Evolutionary conservation across 2,113 vertebrate species (phyloP), one percentile per base, ranked within the genome.

Genomic region (Aldabrachelys gigantea): DNA sequence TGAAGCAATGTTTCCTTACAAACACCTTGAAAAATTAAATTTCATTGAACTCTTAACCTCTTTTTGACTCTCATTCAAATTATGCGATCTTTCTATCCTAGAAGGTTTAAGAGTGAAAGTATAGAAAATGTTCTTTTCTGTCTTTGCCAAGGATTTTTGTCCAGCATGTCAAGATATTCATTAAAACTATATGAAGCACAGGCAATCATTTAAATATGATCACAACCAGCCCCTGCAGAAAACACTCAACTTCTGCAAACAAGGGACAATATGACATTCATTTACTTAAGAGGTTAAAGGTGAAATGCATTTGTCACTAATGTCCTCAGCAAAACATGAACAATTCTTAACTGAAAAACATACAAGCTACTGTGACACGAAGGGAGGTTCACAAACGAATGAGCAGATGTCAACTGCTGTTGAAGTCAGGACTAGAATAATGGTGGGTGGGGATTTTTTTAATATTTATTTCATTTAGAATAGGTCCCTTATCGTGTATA

Each of bases 401-500:
- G 82, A 97, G 78, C 94, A 62, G 69, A 41, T 95, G 80, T 89
- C 91, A 88, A 49, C 16, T 81, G 93, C 84, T 89, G 54, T 89
- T 80, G 22, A 95, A 69, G 72, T 86, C 52, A 78, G 65, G 8
- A 65, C 19, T 50, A 16, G 27, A 91, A 49, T 54, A 75, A 53
- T 19, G 22, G 65, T 35, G 69, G 14, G 80, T 69, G 21, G 84
- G 44, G 29, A 10, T 75, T 89, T n/a, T 69, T 0, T 0, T 35
- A 87, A 78, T 29, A 27, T 92, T 94, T 92, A 52, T 80, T 95
- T 94, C 80, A 83, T 93, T 97, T 38, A 87, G 81, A 93, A 87
- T 83, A 87, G 83, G 9, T 91, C 93, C 88, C 53, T 87, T 9
- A 3, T 38, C 10, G 6, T 13, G 38, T 44, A 41, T 75, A 44